Percentiles rank a stretch among this genome's conserved stretches.
Evolutionary conservation across 1,140 invertebrate species (phyloP).

Genomic region (Agrilus planipennis): DNA sequence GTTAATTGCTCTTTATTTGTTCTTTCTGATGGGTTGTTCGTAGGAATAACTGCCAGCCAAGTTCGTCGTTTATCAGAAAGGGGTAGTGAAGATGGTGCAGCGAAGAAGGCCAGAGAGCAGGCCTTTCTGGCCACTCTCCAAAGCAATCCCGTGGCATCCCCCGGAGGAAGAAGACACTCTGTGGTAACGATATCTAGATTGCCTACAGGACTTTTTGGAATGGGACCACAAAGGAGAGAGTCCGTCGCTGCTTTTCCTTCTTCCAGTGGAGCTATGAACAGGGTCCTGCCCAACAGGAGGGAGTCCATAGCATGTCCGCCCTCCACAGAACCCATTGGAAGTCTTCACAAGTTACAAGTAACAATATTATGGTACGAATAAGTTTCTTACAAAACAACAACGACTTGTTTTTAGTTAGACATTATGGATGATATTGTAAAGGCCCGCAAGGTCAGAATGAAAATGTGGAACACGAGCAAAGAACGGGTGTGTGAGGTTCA

Average conservation of each 20-base stretch:
- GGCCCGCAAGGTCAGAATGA: constrained; percentile 65
- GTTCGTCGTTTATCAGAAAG: constrained; percentile 66
- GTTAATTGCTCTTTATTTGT: no score
- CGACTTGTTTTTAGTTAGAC: no score
- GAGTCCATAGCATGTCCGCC: constrained; percentile 46
- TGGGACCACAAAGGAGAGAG: constrained; percentile 59
- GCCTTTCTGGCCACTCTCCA: constrained; percentile 70
- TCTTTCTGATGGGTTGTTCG: no score
- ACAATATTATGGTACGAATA: no score
- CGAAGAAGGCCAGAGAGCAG: constrained; percentile 54
- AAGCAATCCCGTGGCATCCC: constrained; percentile 50
- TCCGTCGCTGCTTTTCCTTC: constrained; percentile 64
- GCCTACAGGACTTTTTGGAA: constrained; percentile 58
- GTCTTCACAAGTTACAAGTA: constrained; percentile 70
- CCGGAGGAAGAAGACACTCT: constrained; percentile 65
- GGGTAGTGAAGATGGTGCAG: constrained; percentile 57
- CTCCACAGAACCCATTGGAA: constrained; percentile 53
- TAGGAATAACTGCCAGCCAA: constrained; percentile 75
- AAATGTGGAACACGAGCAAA: constrained; percentile 67
- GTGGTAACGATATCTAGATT: constrained; percentile 73
- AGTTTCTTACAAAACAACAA: no score
- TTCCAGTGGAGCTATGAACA: constrained; percentile 20
- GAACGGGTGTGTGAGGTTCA: constrained; percentile 72
- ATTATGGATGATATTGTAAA: constrained; percentile 80
- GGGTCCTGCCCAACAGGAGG: constrained; percentile 35